Percentiles rank a stretch among this genome's conserved stretches.
Conservation (phyloP, 1,140 invertebrate species). For the Leptinotarsa defecta region DNA sequence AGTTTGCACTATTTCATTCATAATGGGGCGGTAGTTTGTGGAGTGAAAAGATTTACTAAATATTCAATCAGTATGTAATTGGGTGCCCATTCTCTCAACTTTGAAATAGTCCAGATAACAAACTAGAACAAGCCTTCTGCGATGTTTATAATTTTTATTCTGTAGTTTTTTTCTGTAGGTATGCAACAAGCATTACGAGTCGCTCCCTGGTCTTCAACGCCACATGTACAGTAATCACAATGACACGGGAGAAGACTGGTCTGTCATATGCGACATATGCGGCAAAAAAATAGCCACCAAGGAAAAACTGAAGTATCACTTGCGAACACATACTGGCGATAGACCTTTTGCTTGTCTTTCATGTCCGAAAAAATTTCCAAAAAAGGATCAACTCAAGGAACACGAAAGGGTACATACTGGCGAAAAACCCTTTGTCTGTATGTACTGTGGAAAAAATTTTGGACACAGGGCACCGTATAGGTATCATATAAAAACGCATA, state of each 20-base stretch:
- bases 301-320: slow-evolving; percentile 65
- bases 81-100: too few relatives aligned
- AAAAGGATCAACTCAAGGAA: slow-evolving; percentile 64
- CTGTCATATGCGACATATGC: slow-evolving; percentile 67
- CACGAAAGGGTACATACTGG: slow-evolving; percentile 69
- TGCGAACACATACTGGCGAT: slow-evolving; percentile 75
- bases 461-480: slow-evolving; percentile 72
- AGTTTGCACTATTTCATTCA: too few relatives aligned
- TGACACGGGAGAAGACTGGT: slow-evolving; percentile 40
- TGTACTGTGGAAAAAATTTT: slow-evolving; percentile 75
- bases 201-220: slow-evolving; percentile 44
- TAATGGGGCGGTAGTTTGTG: too few relatives aligned
- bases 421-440: slow-evolving; percentile 69
- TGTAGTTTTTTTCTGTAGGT: slow-evolving; percentile 16
- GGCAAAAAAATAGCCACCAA: slow-evolving; percentile 70
- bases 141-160: too few relatives aligned
- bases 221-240: slow-evolving; percentile 52
- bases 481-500: slow-evolving; percentile 65
- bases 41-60: too few relatives aligned
- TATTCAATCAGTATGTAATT: too few relatives aligned
- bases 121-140: too few relatives aligned
- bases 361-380: slow-evolving; percentile 55
- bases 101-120: too few relatives aligned
- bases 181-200: slow-evolving; percentile 50
- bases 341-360: slow-evolving; percentile 68